These are phyloP conservation scores for Siphamia tubifer DNA, from an alignment of 2,113 vertebrate genomes.

Conservation along the genomic window DNA sequence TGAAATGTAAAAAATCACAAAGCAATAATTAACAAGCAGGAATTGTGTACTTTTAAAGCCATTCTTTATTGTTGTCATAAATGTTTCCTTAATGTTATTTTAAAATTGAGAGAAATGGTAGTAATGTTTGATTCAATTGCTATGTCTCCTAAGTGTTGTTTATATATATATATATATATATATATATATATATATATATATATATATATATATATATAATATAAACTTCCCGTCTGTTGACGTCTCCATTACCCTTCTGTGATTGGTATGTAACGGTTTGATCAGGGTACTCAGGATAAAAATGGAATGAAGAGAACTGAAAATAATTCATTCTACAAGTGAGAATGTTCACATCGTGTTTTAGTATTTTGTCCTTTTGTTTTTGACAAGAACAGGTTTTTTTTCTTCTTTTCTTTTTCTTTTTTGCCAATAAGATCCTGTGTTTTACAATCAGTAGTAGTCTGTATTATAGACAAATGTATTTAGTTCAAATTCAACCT, in stretches of 20 bases:
- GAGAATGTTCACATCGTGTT: not conserved
- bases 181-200: no score
- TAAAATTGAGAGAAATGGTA: conserved; percentile 23
- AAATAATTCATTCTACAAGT: not conserved
- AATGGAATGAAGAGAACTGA: conserved; percentile 40
- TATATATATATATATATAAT: no score
- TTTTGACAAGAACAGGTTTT: conserved; percentile 7
- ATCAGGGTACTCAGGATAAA: conserved; percentile 68
- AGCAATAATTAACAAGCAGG: conserved; percentile 77
- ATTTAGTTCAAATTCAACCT: conserved; percentile 28
- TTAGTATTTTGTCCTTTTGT: not conserved
- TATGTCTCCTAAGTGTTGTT: conserved; percentile 18
- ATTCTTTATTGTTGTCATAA: conserved; percentile 58
- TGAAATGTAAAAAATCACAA: conserved; percentile 19
- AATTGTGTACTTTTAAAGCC: conserved; percentile 68
- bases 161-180: no score
- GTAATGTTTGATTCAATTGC: conserved; percentile 25
- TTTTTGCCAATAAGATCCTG: conserved; percentile 12
- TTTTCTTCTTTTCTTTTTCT: no score
- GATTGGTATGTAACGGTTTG: conserved; percentile 47
- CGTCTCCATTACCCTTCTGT: conserved; percentile 1
- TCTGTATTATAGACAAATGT: conserved; percentile 27
- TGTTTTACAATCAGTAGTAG: conserved; percentile 32
- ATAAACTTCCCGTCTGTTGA: conserved; percentile 16
- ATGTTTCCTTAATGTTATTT: conserved; percentile 46